phyloP scores from a whole-genome alignment of 53 echinoderm and acorn worm genomes.

The Luidia sarsii region DNA sequence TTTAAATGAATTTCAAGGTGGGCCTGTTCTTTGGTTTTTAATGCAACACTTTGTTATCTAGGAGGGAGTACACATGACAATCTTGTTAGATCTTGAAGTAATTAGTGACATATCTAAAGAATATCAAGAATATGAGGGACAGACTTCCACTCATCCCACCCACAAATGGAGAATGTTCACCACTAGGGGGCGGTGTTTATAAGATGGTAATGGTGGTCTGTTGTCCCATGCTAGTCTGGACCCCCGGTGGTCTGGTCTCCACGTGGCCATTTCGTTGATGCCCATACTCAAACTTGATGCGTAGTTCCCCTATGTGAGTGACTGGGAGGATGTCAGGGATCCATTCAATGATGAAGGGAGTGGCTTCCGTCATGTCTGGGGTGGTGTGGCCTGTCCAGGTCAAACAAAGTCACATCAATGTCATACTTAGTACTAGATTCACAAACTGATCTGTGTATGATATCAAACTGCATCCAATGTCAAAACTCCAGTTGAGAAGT shows the following conservation, averaged over 20 bases:
- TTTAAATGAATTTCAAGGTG: no score
- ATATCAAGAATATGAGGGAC: no score
- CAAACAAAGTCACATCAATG: not conserved
- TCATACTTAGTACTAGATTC: not conserved
- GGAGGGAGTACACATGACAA: no score
- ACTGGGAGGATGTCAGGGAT: slow-evolving; percentile 96
- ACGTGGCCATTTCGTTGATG: slow-evolving; percentile 87
- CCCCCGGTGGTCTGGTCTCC: slow-evolving; percentile 52
- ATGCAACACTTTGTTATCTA: no score
- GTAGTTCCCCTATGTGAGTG: slow-evolving; percentile 90
- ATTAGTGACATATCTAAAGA: no score
- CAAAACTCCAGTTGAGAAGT: no score
- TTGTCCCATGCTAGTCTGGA: slow-evolving; percentile 23
- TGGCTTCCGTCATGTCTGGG: slow-evolving; percentile 75
- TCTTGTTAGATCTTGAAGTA: no score
- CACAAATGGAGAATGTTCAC: no score
- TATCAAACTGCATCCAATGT: not conserved
- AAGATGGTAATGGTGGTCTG: slow-evolving; percentile 41
- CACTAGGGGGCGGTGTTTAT: no score
- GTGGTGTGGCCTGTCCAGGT: slow-evolving; percentile 53
- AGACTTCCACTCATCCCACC: no score
- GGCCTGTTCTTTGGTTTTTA: no score
- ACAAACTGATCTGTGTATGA: not conserved
- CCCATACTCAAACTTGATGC: slow-evolving; percentile 97
- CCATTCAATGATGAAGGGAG: slow-evolving; percentile 97